A percentile compares a stretch with the other conserved stretches of the same genome.
These are phyloP conservation scores for Rhinogobio ventralis DNA, from an alignment of 2,797 vertebrate genomes.

Conservation along the genomic window DNA sequence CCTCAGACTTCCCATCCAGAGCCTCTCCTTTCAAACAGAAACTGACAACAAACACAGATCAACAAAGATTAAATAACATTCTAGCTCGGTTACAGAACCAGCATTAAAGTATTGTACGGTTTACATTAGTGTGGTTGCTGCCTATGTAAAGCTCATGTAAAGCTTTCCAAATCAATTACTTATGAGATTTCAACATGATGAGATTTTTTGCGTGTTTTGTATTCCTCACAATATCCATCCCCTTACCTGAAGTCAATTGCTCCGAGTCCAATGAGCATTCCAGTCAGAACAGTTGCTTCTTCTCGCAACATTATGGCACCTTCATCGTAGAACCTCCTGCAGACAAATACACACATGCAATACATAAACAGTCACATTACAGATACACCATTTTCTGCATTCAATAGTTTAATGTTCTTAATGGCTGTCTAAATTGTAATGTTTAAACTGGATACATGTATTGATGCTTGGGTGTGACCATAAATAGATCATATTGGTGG, in stretches of 20 bases:
- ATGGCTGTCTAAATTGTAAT: not conserved
- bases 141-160: not conserved
- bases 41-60: constrained; percentile 64
- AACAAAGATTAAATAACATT: not conserved
- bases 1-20: constrained; percentile 84
- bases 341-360: constrained; percentile 39
- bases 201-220: not conserved
- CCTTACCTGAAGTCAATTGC: constrained; percentile 88
- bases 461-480: not conserved
- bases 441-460: not conserved
- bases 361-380: constrained; percentile 8
- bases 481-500: not conserved
- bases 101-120: not conserved
- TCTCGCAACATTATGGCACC: constrained; percentile 88
- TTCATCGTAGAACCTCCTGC: constrained; percentile 84
- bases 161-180: not conserved
- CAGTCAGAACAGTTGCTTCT: constrained; percentile 84
- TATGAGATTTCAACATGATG: not conserved
- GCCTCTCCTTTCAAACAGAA: constrained; percentile 89
- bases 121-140: not conserved
- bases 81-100: not conserved
- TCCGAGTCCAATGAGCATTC: constrained; percentile 88
- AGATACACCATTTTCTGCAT: not conserved
- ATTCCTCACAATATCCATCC: too few relatives aligned
- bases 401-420: not conserved